Base-by-base conservation (phyloP, 92 coral and sea anemone genomes). In the Parazoanthus atlanticus region DNA sequence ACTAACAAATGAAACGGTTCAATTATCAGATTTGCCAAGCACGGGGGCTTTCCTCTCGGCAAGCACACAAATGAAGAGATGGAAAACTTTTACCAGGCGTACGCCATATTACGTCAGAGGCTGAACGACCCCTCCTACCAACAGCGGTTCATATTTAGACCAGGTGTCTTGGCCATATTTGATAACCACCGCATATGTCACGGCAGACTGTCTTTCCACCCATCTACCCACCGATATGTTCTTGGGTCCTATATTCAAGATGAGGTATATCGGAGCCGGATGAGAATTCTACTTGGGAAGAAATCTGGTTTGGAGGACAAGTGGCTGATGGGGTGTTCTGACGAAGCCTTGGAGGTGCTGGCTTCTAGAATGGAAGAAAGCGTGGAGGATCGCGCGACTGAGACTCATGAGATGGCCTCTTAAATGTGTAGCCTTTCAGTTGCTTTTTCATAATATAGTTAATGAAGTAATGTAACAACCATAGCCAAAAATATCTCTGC, bases 311-410 rank as follows among this genome's bases (percentile, higher is more conserved):
- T 91, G 47, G 93, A 91, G 16, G 80, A 47, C 41, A 91, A 91
- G 88, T 91, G 93, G 93, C 76, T 91, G 54, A 64, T 79, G 61
- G 93, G 91, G 31, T 91, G 93, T 49, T 82, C 93, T 31, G 86
- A 89, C 31, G 77, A 91, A 54, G 89, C 90, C 16, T 54, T 91
- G 40, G 91, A 91, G 46, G 80, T 91, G 36, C 88, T 90, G 23
- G 88, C 93, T 30, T 86, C 83, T 11, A 74, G 81, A n/a, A 64
- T 30, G 72, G 74, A 75, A 41, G 12, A 75, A 25, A 75, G 32
- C 23, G 89, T 52, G 9, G 76, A 36, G n/a, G 64, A 23, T 40
- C 36, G 65, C 8, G 40, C 6, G 11, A 28, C 41, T 40, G 11
- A 29, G 0, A 28, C 78, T 43, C 29, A 8, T 26, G 41, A 70